Evolutionary conservation across 2,113 vertebrate genomes (phyloP), one percentile per base, ranked within the genome.

Genomic region (Zingel zingel): DNA sequence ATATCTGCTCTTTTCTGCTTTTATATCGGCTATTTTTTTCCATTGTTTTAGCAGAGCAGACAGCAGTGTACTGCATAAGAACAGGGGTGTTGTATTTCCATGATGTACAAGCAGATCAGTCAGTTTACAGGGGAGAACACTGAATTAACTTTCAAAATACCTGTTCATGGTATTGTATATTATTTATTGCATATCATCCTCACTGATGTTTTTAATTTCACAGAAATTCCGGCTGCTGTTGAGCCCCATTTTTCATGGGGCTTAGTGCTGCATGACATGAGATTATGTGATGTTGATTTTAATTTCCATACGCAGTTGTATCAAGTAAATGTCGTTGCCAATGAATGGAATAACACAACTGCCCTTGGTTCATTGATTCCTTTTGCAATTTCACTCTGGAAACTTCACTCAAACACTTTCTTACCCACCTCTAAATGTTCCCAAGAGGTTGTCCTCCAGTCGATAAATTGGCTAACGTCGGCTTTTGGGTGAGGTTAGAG

Each of bases 401-500:
- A 50, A 53, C 67, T 74, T 72, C 33, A 47, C 64, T 56, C 56
- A 57, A 63, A 16, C 67, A 21, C 36, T 77, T 67, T 58, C 68
- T 74, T 47, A 10, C 64, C 81, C 79, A 57, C 63, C 71, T 62
- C 47, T 58, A 63, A 88, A 80, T 51, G 14, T 11, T 59, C 73
- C 74, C 50, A 3, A 13, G 76, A 78, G 76, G 64, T 33, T 48
- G 25, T 3, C 66, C 51, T 67, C 23, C 0, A 62, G 66, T 84
- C 50, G n/a, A 78, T 83, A 74, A n/a, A 30, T 70, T 66, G 76
- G 30, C 79, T 57, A 68, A 81, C 86, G 90, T 54, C 33, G 53
- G 70, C 76, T 57, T 59, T 71, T 36, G 70, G 77, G 85, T 76
- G 66, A 56, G 65, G 78, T 85, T 86, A 61, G 39, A 85, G 47